A percentile compares a stretch with the other conserved stretches of the same genome.
Conservation (phyloP, 2,113 vertebrate species). For the Herpailurus yagouaroundi region DNA sequence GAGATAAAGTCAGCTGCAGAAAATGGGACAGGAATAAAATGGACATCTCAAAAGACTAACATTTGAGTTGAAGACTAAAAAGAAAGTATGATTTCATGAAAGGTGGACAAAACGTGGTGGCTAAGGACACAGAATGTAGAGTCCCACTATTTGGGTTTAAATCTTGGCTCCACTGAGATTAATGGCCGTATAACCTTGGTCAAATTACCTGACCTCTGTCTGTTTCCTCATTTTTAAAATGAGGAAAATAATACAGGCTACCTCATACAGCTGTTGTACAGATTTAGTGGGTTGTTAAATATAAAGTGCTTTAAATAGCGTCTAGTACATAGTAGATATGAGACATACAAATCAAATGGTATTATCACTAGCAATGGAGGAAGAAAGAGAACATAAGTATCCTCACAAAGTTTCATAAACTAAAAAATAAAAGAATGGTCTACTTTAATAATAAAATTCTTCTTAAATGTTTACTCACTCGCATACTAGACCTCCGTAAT, state of each 20-base stretch:
- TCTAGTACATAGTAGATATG: not conserved
- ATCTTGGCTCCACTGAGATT: not conserved
- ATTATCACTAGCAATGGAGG: not conserved
- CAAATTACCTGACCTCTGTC: not conserved
- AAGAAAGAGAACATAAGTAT: not conserved
- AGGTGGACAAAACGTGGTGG: not conserved
- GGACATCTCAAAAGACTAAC: not conserved
- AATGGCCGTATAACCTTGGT: not conserved
- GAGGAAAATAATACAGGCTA: not conserved
- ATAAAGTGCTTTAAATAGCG: not conserved
- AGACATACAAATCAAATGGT: not conserved
- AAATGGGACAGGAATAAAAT: not conserved
- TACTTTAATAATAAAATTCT: not conserved
- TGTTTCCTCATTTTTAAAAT: conserved; percentile 8
- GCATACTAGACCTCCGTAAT: conserved; percentile 97
- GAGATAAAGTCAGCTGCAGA: not conserved
- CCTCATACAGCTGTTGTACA: not conserved
- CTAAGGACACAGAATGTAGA: not conserved
- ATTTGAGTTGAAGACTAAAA: not conserved
- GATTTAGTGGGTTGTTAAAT: not conserved
- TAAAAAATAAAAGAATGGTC: not conserved
- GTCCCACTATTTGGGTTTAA: not conserved
- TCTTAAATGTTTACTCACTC: conserved; percentile 86
- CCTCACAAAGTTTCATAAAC: not conserved
- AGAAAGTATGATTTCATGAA: not conserved